Conservation (phyloP, 1,140 invertebrate species). For the Leptoteleia sp. region DNA sequence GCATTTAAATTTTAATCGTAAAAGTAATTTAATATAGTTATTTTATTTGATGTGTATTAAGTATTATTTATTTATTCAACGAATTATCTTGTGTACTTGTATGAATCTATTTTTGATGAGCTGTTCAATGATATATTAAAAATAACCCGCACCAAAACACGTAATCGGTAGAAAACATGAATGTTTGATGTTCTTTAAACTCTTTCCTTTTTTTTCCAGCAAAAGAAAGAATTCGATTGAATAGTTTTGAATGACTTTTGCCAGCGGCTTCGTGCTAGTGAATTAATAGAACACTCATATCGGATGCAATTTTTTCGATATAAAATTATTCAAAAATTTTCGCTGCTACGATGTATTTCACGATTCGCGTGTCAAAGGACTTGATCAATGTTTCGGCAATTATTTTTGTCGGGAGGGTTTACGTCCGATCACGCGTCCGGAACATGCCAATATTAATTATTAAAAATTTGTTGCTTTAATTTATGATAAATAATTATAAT, state of each 20-base stretch:
- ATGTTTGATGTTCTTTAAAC: constrained; percentile 27
- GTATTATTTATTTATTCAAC: constrained; percentile 4
- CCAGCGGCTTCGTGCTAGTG: background rate
- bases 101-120: constrained; percentile 21
- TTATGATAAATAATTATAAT: too few relatives aligned
- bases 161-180: background rate
- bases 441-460: too few relatives aligned
- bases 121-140: constrained; percentile 17
- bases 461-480: too few relatives aligned
- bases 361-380: background rate
- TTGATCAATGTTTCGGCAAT: background rate
- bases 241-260: constrained; percentile 16
- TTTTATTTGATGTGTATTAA: background rate
- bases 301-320: constrained; percentile 2
- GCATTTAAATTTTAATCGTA: too few relatives aligned
- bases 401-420: background rate
- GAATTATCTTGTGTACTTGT: constrained; percentile 14
- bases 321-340: background rate
- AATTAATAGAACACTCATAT: constrained; percentile 5
- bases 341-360: background rate
- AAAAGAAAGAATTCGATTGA: constrained; percentile 10
- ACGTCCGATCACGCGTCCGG: background rate
- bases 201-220: too few relatives aligned
- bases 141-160: background rate
- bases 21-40: too few relatives aligned